Percentiles rank a stretch among this genome's conserved stretches.
Conservation (phyloP, 2,113 vertebrate species). For the Eolophus roseicapilla region DNA sequence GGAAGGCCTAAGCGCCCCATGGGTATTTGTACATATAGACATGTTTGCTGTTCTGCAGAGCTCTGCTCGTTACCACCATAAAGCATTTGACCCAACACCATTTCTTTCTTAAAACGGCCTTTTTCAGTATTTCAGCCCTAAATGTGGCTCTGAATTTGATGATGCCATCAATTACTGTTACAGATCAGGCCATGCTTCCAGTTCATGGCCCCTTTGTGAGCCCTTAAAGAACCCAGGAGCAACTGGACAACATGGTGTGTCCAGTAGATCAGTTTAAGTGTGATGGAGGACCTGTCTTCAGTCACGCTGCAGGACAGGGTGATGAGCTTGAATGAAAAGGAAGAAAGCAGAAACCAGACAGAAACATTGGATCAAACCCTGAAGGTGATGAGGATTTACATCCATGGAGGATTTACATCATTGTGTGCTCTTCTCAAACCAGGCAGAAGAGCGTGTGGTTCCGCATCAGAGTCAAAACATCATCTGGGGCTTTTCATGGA, state of each 20-base stretch:
- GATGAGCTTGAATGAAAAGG: not conserved
- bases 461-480: not conserved
- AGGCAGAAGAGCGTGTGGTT: not conserved
- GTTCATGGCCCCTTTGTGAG: not conserved
- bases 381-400: not conserved
- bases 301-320: not conserved
- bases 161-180: not conserved
- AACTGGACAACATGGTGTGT: accelerated
- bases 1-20: not conserved
- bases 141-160: not conserved
- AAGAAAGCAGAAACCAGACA: not conserved
- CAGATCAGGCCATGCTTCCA: not conserved
- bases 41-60: not conserved
- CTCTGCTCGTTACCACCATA: not conserved
- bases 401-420: not conserved
- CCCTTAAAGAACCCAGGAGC: not conserved
- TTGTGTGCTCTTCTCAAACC: not conserved
- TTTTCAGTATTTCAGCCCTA: not conserved
- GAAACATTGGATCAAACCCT: not conserved
- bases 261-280: not conserved
- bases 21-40: not conserved
- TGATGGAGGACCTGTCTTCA: not conserved
- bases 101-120: not conserved
- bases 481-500: not conserved
- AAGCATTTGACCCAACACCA: not conserved